These are phyloP conservation scores for Loripinus fragilis DNA, from an alignment of 2,888 invertebrate species.

Conservation along the genomic window DNA sequence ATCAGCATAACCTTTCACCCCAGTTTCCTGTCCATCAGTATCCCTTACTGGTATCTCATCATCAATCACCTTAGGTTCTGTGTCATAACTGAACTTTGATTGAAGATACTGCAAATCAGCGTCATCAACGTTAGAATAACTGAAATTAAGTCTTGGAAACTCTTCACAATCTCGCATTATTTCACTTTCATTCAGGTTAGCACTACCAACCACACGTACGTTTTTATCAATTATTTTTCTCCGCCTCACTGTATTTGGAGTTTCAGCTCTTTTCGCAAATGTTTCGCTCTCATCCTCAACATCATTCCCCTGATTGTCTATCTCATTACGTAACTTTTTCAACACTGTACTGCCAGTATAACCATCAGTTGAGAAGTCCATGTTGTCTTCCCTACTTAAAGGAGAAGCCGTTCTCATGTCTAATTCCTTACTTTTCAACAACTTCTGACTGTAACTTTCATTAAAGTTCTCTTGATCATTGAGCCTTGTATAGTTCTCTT, in stretches of 20 bases:
- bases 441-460: constrained; percentile 23
- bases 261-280: constrained; percentile 34
- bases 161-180: constrained; percentile 49
- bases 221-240: constrained; percentile 70
- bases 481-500: constrained; percentile 14
- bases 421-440: constrained; percentile 38
- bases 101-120: constrained; percentile 61
- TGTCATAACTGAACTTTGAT: constrained; percentile 39
- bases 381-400: constrained; percentile 27
- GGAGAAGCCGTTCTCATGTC: constrained; percentile 13
- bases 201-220: constrained; percentile 56
- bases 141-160: constrained; percentile 63
- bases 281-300: constrained; percentile 8
- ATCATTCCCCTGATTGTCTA: not conserved
- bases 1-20: constrained; percentile 47
- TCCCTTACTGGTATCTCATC: constrained; percentile 26
- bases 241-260: constrained; percentile 59
- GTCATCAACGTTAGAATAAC: constrained; percentile 69
- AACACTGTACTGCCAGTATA: not conserved
- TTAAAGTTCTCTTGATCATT: constrained; percentile 48
- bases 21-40: constrained; percentile 14
- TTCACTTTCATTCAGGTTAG: constrained; percentile 60
- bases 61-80: constrained; percentile 25
- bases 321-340: not conserved
- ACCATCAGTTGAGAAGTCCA: not conserved